phyloP scores from a whole-genome alignment of 2,797 vertebrate species.

The Sitta carolinensis region DNA sequence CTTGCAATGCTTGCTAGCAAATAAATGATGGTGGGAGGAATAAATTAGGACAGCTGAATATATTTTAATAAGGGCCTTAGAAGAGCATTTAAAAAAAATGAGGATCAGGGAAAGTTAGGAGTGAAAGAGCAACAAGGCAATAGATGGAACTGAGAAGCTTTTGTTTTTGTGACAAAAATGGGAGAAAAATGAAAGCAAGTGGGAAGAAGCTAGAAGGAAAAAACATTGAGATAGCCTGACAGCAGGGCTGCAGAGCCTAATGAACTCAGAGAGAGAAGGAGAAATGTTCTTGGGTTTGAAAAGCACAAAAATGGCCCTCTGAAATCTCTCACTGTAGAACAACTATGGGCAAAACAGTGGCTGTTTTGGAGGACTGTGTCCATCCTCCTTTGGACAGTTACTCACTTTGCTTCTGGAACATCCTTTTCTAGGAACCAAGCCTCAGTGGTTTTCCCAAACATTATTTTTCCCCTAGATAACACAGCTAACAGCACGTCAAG shows the following conservation, averaged over 20 bases:
- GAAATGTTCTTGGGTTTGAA: background rate
- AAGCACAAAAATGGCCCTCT: background rate
- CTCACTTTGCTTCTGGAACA: background rate
- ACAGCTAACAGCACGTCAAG: fast-evolving
- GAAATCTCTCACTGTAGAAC: background rate
- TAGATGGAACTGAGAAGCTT: background rate
- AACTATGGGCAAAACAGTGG: background rate
- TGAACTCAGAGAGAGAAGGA: background rate
- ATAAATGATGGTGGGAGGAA: background rate
- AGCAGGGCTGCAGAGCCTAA: background rate
- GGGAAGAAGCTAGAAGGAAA: background rate
- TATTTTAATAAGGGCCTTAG: background rate
- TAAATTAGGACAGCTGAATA: background rate
- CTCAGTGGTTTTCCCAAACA: background rate
- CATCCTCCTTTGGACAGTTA: background rate
- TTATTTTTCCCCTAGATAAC: fast-evolving
- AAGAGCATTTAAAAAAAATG: background rate
- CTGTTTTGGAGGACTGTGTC: background rate
- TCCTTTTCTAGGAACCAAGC: background rate
- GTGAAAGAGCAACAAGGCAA: background rate
- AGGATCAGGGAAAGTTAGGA: background rate
- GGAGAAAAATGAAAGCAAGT: background rate
- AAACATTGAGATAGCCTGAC: background rate
- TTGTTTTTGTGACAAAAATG: background rate
- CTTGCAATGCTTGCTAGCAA: background rate